phyloP scores from a whole-genome alignment of 2,888 invertebrate species.

The Troilus luridus region DNA sequence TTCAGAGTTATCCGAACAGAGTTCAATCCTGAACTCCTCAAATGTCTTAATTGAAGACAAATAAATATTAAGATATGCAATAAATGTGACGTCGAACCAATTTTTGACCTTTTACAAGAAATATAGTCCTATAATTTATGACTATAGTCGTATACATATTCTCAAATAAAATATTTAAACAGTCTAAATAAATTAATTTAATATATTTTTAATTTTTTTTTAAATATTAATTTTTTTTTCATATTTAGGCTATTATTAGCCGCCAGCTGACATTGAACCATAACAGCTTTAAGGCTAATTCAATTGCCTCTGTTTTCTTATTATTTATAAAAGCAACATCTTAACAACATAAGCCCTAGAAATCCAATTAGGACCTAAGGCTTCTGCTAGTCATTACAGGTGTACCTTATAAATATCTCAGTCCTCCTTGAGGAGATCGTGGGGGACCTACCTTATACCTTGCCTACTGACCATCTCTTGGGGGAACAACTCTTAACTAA shows the following conservation, averaged over 20 bases:
- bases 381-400: constrained; percentile 43
- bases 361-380: constrained; percentile 17
- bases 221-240: not conserved
- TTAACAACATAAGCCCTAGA: constrained; percentile 6
- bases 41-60: no score
- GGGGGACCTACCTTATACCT: constrained; percentile 45
- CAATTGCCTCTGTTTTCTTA: constrained; percentile 48
- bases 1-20: no score
- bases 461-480: constrained; percentile 30
- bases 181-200: no score
- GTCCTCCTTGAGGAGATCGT: constrained; percentile 12
- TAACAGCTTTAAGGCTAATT: constrained; percentile 33
- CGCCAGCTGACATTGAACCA: not conserved
- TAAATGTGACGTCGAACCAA: no score
- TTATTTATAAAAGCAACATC: constrained; percentile 45
- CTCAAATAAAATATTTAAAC: no score
- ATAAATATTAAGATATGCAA: no score
- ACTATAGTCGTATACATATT: no score
- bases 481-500: constrained; percentile 3
- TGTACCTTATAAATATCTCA: constrained; percentile 23
- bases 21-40: no score
- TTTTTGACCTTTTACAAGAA: no score
- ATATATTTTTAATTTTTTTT: not conserved
- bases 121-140: no score
- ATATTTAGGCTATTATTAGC: not conserved